Conservation (phyloP, 1,140 invertebrate genomes). For the Aphelenchoides fujianensis region DNA sequence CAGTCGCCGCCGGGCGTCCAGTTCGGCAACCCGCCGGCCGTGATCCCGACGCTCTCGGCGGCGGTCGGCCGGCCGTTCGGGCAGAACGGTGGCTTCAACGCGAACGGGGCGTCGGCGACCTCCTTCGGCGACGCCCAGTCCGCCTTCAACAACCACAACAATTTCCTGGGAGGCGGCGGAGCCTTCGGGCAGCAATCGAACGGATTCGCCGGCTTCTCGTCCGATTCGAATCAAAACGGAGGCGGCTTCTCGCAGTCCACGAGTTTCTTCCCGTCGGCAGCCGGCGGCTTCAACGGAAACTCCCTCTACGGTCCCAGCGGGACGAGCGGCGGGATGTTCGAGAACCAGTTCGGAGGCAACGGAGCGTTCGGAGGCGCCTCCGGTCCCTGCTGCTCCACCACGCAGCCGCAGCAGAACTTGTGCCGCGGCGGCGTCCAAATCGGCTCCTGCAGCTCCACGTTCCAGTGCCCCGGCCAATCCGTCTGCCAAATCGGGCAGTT, state of each 20-base stretch:
- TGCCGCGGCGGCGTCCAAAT: constrained; percentile 48
- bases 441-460: constrained; percentile 55
- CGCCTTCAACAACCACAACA: neutral
- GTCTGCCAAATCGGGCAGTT: constrained; percentile 55
- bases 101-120: neutral
- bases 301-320: no score
- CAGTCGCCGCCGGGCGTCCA: neutral
- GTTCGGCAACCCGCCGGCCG: neutral
- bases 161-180: neutral
- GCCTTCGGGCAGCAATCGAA: neutral
- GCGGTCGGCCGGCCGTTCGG: neutral
- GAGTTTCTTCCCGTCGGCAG: neutral
- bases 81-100: neutral
- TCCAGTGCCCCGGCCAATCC: constrained; percentile 58
- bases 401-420: neutral
- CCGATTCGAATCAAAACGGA: neutral
- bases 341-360: neutral
- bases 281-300: neutral
- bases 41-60: no score
- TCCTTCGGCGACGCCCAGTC: neutral
- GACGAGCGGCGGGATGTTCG: neutral
- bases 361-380: neutral
- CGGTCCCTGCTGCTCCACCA: neutral
- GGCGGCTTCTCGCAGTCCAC: neutral
- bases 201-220: neutral